These are phyloP conservation scores for Clunio marinus DNA, from an alignment of 2,888 invertebrate species.

Conservation along the genomic window DNA sequence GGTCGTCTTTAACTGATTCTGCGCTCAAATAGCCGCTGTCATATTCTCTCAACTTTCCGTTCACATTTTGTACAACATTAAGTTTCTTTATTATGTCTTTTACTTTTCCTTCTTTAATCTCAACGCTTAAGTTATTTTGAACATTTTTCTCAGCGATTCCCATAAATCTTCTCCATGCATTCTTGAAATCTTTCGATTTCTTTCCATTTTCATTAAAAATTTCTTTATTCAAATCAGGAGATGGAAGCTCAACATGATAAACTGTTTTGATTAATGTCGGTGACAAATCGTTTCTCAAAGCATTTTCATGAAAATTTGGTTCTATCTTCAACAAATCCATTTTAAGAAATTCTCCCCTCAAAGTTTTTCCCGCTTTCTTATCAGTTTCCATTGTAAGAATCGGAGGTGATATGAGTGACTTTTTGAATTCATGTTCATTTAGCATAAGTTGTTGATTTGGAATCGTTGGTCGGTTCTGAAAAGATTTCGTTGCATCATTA, in stretches of 20 bases:
- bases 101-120: conserved; percentile 28
- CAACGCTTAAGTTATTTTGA: background rate
- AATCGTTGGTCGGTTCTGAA: background rate
- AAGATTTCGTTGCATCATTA: background rate
- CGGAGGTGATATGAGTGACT: conserved; percentile 19
- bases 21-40: conserved; percentile 85
- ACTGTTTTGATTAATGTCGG: conserved; percentile 45
- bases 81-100: conserved; percentile 29
- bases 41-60: conserved; percentile 54
- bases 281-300: conserved; percentile 52
- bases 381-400: background rate
- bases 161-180: conserved; percentile 51
- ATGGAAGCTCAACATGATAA: conserved; percentile 49
- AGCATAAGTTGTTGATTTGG: background rate
- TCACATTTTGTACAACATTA: conserved; percentile 30
- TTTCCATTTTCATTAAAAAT: conserved; percentile 45
- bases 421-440: conserved; percentile 22
- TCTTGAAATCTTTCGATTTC: conserved; percentile 51
- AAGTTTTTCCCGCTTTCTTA: conserved; percentile 8
- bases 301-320: conserved; percentile 40
- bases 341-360: conserved; percentile 8
- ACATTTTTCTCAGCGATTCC: conserved; percentile 48
- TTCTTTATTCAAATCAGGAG: conserved; percentile 41
- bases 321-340: conserved; percentile 24
- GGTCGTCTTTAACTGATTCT: conserved; percentile 63